These are phyloP conservation scores for Pterois miles DNA, from an alignment of 2,797 vertebrate genomes.

Conservation along the genomic window DNA sequence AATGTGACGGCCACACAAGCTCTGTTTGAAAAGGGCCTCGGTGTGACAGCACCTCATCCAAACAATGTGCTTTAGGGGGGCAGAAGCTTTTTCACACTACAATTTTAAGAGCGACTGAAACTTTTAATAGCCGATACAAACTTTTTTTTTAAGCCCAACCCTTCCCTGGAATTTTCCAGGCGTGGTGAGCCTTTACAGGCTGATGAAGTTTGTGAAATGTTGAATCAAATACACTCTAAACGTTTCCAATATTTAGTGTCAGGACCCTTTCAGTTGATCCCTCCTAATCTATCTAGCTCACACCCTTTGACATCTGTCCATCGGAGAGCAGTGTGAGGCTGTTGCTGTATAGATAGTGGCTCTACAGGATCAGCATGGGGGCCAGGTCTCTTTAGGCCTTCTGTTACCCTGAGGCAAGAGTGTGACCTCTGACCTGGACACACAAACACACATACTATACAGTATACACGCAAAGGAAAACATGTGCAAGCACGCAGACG, in stretches of 20 bases:
- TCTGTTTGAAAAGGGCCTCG: background rate
- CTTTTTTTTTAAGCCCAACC: conserved; percentile 17
- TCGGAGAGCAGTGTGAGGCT: conserved; percentile 27
- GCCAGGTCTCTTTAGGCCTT: conserved; percentile 56
- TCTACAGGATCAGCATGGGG: conserved; percentile 60
- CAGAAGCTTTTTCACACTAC: background rate
- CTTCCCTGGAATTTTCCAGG: conserved; percentile 46
- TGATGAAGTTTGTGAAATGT: conserved; percentile 5
- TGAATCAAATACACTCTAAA: conserved; percentile 23
- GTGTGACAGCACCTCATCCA: background rate
- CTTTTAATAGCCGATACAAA: background rate
- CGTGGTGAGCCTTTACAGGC: background rate
- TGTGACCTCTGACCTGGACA: conserved; percentile 66
- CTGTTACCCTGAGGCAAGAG: conserved; percentile 59
- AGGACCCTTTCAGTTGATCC: background rate
- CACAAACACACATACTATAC: conserved; percentile 39
- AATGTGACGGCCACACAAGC: background rate
- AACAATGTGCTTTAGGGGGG: background rate
- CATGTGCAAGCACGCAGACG: conserved; percentile 34
- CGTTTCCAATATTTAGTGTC: conserved; percentile 34
- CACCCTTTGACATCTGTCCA: conserved; percentile 57
- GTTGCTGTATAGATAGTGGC: conserved; percentile 46
- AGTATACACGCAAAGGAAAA: conserved; percentile 19
- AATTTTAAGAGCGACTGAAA: conserved; percentile 5
- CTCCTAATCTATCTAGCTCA: conserved; percentile 23